These are phyloP conservation scores for Philypnodon macrostomus DNA, from an alignment of 2,797 vertebrate genomes.

Conservation along the genomic window DNA sequence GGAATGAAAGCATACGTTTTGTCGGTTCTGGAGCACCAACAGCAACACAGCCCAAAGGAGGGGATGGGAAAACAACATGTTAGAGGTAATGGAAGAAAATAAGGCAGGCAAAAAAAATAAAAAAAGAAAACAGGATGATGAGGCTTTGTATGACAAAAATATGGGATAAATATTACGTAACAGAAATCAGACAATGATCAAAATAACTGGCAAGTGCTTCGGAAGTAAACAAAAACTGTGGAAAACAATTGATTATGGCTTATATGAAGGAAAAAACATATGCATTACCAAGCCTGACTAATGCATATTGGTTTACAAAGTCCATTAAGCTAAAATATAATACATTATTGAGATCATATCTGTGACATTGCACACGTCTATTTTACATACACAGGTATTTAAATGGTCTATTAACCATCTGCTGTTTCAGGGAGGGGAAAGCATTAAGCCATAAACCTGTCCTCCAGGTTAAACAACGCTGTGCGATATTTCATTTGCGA, in stretches of 20 bases:
- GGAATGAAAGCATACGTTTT: slow-evolving; percentile 99
- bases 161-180: slow-evolving; percentile 5
- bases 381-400: neutral
- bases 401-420: neutral
- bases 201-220: slow-evolving; percentile 3
- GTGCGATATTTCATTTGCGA: neutral
- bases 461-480: neutral
- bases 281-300: too few relatives aligned
- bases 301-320: too few relatives aligned
- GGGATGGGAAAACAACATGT: slow-evolving; percentile 87
- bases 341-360: too few relatives aligned
- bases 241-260: too few relatives aligned
- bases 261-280: too few relatives aligned
- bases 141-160: slow-evolving; percentile 16
- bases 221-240: neutral
- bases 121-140: slow-evolving; percentile 42
- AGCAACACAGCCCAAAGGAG: slow-evolving; percentile 91
- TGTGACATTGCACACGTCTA: too few relatives aligned
- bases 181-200: slow-evolving; percentile 3
- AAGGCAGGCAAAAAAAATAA: slow-evolving; percentile 74
- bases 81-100: slow-evolving; percentile 89
- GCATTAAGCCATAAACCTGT: neutral
- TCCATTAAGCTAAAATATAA: neutral
- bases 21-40: slow-evolving; percentile 99
- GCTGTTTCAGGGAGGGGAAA: slow-evolving; percentile 16